These are phyloP conservation scores for Perizoma affinitatum DNA, from an alignment of 2,888 invertebrate genomes.

Conservation along the genomic window DNA sequence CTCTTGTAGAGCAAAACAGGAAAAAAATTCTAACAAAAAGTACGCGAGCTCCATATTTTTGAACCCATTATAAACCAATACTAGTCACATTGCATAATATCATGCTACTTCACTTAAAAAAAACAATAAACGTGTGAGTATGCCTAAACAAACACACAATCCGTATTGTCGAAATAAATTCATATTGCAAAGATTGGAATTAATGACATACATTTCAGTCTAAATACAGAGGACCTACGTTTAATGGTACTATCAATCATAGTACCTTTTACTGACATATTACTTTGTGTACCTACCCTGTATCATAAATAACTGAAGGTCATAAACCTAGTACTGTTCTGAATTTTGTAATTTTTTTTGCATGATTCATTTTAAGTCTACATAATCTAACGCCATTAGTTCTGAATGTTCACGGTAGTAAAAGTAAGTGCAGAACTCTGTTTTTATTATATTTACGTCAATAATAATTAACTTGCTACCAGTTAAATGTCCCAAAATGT, in stretches of 20 bases:
- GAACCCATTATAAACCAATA: too few relatives aligned
- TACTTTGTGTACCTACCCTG: slow-evolving; percentile 21
- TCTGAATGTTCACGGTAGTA: too few relatives aligned
- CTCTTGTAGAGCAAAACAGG: too few relatives aligned
- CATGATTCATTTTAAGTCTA: too few relatives aligned
- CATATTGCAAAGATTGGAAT: slow-evolving; percentile 29
- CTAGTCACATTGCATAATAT: too few relatives aligned
- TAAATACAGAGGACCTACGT: slow-evolving; percentile 28
- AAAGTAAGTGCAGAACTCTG: too few relatives aligned
- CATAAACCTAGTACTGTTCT: slow-evolving; percentile 34
- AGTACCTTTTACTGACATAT: slow-evolving; percentile 22
- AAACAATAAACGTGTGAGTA: slow-evolving; percentile 1
- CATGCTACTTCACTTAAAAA: too few relatives aligned
- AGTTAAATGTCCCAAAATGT: neutral
- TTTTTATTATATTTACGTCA: too few relatives aligned
- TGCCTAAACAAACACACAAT: slow-evolving; percentile 23
- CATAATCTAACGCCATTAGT: too few relatives aligned
- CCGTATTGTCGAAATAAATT: slow-evolving; percentile 30
- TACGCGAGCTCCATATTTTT: too few relatives aligned
- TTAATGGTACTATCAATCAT: slow-evolving; percentile 35
- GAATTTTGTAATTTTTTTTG: slow-evolving; percentile 49
- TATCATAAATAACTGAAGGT: slow-evolving; percentile 13
- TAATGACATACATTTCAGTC: slow-evolving; percentile 31
- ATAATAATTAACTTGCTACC: too few relatives aligned
- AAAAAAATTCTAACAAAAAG: too few relatives aligned